Evolutionary conservation across 2,797 vertebrate species (phyloP).

Genomic region (Philypnodon macrostomus): DNA sequence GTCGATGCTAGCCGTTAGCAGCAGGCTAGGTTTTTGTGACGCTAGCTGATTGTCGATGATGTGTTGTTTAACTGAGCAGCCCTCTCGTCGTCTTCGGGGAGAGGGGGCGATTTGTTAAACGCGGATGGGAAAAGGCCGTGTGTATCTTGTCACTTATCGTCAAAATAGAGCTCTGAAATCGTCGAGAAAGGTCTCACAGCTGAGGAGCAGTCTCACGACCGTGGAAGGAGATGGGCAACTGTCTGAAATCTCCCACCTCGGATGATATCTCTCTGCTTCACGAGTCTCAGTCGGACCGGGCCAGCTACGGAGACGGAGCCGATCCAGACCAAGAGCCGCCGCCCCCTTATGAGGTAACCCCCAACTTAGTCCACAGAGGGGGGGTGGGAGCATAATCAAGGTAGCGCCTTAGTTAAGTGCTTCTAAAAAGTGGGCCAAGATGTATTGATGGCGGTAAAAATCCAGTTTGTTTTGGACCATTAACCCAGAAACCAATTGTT

Average conservation of each 20-base stretch:
- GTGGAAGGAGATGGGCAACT: slow-evolving; percentile 91
- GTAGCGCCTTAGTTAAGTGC: too few relatives aligned
- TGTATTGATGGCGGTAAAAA: too few relatives aligned
- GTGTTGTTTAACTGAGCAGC: slow-evolving; percentile 59
- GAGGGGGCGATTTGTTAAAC: slow-evolving; percentile 37
- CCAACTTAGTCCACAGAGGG: slow-evolving; percentile 25
- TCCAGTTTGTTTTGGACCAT: too few relatives aligned
- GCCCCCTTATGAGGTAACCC: slow-evolving; percentile 92
- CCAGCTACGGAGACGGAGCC: slow-evolving; percentile 90
- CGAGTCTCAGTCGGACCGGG: slow-evolving; percentile 94
- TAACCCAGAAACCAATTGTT: too few relatives aligned
- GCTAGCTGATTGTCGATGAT: slow-evolving; percentile 69
- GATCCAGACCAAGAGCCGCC: slow-evolving; percentile 94
- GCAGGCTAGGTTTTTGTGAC: slow-evolving; percentile 76
- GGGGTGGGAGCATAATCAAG: too few relatives aligned
- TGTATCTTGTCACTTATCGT: slow-evolving; percentile 18
- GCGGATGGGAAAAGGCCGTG: slow-evolving; percentile 40
- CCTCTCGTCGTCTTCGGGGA: slow-evolving; percentile 59
- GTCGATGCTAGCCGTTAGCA: slow-evolving; percentile 58
- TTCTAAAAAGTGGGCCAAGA: too few relatives aligned
- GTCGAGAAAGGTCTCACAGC: slow-evolving; percentile 23
- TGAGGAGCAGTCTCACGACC: slow-evolving; percentile 39
- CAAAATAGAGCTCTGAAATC: slow-evolving; percentile 19
- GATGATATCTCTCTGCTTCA: slow-evolving; percentile 97
- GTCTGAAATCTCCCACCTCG: slow-evolving; percentile 94